Base-by-base conservation (phyloP, 2,888 invertebrate genomes). In the Drosophila demipolita region DNA sequence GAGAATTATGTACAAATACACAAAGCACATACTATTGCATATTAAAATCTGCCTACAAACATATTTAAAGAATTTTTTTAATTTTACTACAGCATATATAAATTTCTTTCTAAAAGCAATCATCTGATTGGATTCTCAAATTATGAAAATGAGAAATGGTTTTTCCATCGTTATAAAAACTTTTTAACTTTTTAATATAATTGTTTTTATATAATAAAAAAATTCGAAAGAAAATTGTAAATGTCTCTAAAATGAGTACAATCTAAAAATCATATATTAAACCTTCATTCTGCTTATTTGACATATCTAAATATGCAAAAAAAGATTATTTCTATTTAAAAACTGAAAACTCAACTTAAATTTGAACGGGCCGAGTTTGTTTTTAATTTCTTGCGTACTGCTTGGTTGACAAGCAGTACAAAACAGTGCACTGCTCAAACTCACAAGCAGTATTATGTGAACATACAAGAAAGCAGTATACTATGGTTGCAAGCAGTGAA, bases 401-500 rank as follows among this genome's bases (percentile, higher is more conserved):
- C 67, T 68, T 68, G n/a, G 1, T 11, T 23, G 5, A 0, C 2
- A 29, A 7, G 20, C 1, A 0, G 9, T n/a, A 0, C 1, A 0
- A 50, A 52, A 65, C 66, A 64, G 65, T 66, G 8, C 11, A 23
- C 1, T 3, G 1, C 20, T 8, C 5, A n/a, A 23, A 12, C 9
- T 1, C 1, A 2, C 3, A 53, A 38, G 36, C 54, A 53, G 36
- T 36, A 0, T 0, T 1, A 1, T 49, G 63, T 72, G 54, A 15
- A 66, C 5, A 5, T 11, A 5, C 5, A 17, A 49, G 17, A 0
- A 61, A 68, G 78, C 68, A 78, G 68, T 61, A 0, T 0, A 2
- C 5, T 7, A 45, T 17, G 45, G 1, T 15, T 12, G n/a, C 6
- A 60, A 67, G 78, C 49, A 76, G 67, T 35, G 1, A 2, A 29